These are phyloP conservation scores for Trididemnum clinides DNA, from an alignment of 23 tunicate species.

Conservation along the genomic window DNA sequence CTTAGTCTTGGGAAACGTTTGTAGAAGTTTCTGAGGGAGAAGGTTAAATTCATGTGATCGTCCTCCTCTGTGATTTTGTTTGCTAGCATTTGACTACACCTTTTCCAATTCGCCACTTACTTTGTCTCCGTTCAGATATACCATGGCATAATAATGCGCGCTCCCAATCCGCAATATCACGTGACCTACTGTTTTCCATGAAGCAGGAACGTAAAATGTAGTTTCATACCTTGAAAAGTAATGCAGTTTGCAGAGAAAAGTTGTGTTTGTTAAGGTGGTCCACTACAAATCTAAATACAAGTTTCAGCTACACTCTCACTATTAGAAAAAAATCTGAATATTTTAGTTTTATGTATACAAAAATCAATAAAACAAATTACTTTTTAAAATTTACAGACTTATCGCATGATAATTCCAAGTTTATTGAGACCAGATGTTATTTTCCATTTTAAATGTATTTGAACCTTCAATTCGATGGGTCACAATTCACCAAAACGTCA, in stretches of 20 bases:
- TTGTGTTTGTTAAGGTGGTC: not conserved
- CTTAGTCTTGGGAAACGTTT: no score
- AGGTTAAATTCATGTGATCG: no score
- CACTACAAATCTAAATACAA: not conserved
- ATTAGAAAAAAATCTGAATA: not conserved
- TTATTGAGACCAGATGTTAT: no score
- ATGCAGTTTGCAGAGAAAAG: not conserved
- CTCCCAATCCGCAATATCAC: conserved; percentile 83
- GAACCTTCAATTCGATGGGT: no score
- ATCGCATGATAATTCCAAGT: not conserved
- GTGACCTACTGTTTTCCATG: conserved; percentile 46
- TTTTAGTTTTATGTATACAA: no score
- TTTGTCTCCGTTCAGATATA: conserved; percentile 69
- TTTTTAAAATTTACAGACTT: not conserved
- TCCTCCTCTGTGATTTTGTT: no score
- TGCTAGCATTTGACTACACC: not conserved
- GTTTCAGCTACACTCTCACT: not conserved
- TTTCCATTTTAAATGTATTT: no score
- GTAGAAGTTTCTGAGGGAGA: no score
- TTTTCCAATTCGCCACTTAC: not conserved
- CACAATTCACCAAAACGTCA: no score
- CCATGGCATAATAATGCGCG: conserved; percentile 81
- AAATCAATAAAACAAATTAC: not conserved
- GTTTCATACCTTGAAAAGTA: conserved; percentile 72
- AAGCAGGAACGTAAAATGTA: conserved; percentile 34